Evolutionary conservation across 1,140 invertebrate species (phyloP).

Genomic region (Bombus superbus): DNA sequence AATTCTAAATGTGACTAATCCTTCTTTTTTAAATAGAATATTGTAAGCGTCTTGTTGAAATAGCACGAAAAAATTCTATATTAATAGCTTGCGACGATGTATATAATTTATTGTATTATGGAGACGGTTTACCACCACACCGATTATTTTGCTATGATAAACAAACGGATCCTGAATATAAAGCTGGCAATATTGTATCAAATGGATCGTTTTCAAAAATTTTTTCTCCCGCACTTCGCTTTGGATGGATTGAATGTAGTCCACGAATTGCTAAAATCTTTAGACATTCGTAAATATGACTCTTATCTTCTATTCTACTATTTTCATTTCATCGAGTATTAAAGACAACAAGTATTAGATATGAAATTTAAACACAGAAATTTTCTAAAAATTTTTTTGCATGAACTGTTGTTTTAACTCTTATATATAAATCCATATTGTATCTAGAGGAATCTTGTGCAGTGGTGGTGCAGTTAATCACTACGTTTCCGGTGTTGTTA

Average conservation of each 20-base stretch:
- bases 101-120: constrained; percentile 86
- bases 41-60: constrained; percentile 81
- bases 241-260: constrained; percentile 87
- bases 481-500: constrained; percentile 84
- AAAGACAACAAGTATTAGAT: not conserved
- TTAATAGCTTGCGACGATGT: constrained; percentile 87
- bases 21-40: constrained; percentile 73
- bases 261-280: constrained; percentile 80
- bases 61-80: constrained; percentile 85
- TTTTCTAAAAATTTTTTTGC: not conserved
- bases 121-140: constrained; percentile 78
- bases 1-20: not conserved
- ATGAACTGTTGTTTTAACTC: not conserved
- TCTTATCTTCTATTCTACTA: not conserved
- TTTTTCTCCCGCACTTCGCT: constrained; percentile 85
- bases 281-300: constrained; percentile 75
- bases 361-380: not conserved
- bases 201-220: constrained; percentile 89
- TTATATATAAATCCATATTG: constrained; percentile 43
- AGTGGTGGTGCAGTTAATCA: constrained; percentile 86
- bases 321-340: not conserved
- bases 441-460: constrained; percentile 81
- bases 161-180: constrained; percentile 76
- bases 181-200: constrained; percentile 85
- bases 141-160: constrained; percentile 84